These are phyloP conservation scores for Aix galericulata DNA, from an alignment of 2,113 vertebrate species.

Conservation along the genomic window DNA sequence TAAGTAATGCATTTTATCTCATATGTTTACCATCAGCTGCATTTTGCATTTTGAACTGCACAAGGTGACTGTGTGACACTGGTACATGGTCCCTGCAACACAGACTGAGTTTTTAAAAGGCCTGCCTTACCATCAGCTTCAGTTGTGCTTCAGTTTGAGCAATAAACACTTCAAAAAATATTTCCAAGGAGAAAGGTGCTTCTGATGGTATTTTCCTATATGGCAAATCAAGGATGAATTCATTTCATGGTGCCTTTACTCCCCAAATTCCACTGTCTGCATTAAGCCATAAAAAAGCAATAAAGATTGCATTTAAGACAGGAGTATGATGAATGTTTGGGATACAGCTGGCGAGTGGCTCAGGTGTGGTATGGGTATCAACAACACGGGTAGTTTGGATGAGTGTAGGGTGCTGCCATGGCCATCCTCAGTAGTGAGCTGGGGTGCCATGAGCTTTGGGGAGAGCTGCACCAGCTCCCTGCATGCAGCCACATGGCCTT, in stretches of 20 bases:
- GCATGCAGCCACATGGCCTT: not conserved
- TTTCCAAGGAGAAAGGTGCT: not conserved
- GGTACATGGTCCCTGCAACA: not conserved
- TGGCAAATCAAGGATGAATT: not conserved
- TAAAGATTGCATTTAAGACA: not conserved
- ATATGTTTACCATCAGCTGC: not conserved
- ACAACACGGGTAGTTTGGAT: fast-evolving
- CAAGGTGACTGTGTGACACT: slow-evolving; percentile 2
- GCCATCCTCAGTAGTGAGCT: not conserved
- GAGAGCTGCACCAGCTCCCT: not conserved
- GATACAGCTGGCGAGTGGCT: not conserved
- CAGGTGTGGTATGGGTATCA: fast-evolving
- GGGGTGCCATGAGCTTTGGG: not conserved
- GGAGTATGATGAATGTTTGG: not conserved
- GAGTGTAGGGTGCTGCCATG: fast-evolving
- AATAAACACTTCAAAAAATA: not conserved
- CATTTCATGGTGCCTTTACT: not conserved
- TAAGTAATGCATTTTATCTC: not conserved
- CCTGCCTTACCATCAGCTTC: fast-evolving
- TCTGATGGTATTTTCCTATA: not conserved
- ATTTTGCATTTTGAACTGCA: not conserved
- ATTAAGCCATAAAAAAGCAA: not conserved
- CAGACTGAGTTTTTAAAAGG: not conserved
- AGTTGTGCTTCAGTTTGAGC: not conserved
- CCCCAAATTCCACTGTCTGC: not conserved